Base-by-base conservation (phyloP, 2,113 vertebrate species). In the Mungos mungo region DNA sequence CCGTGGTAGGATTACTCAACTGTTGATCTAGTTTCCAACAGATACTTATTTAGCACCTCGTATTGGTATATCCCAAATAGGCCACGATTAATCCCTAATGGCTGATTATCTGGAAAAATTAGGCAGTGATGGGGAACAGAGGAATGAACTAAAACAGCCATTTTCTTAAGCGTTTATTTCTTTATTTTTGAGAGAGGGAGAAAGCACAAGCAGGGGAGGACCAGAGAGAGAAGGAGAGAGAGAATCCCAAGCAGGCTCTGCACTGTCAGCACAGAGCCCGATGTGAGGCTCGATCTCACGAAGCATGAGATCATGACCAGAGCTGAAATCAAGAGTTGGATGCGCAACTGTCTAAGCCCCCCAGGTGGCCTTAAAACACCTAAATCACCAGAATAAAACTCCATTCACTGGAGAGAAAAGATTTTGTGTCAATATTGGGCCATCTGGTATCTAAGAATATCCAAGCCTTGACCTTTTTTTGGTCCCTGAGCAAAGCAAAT, bases 381-480 rank as follows among this genome's bases (percentile, higher is more conserved):
- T 47, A 96, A 97, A 81, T 85, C 89, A 89, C 83, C 23, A 52
- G 50, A 93, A 84, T 41, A 95, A 95, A 93, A 77, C 82, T 76
- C 93, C 68, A 71, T 93, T 96, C 92, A 38, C 47, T 63, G 85
- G 29, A 81, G 66, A 93, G 41, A 54, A 79, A 95, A 91, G 92
- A 80, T 91, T 90, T 88, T 65, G 72, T 97, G 71, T 95, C 86
- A 88, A 10, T 92, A 69, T 79, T 89, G 86, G 66, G 79, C 89
- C 66, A 72, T 85, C 88, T 96, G 95, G 60, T 79, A 82, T 71
- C 89, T 96, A 95, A 95, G 92, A 96, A 54, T 95, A 79, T 85
- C 86, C 21, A 47, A 38, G 80, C 63, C 29, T 89, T 96, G 88
- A 92, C 90, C 18, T 81, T 90, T 96, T 45, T 93, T 93, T 86